These are phyloP conservation scores for Phrynocephalus vlangalii DNA, from an alignment of 2,797 vertebrate species.

Conservation along the genomic window DNA sequence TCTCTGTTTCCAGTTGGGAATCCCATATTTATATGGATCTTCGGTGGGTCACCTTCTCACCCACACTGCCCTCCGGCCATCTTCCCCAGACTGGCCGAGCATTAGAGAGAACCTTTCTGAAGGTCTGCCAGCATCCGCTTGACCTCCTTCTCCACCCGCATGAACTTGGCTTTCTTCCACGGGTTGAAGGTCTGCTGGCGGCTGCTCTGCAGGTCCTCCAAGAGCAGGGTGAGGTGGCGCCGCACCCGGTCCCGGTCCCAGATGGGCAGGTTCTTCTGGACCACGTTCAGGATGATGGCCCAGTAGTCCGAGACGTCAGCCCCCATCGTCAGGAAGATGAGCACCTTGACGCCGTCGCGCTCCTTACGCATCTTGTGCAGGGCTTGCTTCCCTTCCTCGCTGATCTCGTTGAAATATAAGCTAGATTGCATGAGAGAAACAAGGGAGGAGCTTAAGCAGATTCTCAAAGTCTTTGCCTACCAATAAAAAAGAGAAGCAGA, in stretches of 20 bases:
- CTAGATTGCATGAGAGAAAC: constrained; percentile 68
- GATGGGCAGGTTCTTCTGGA: constrained; percentile 85
- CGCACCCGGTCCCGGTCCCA: constrained; percentile 86
- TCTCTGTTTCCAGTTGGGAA: background rate
- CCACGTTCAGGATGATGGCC: constrained; percentile 88
- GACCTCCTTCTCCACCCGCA: constrained; percentile 87
- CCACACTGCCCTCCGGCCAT: too few relatives aligned
- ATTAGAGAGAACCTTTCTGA: constrained; percentile 74
- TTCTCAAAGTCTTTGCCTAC: background rate
- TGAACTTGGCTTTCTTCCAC: constrained; percentile 91
- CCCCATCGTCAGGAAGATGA: constrained; percentile 92
- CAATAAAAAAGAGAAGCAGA: background rate
- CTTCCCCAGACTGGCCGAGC: too few relatives aligned
- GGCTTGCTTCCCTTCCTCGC: constrained; percentile 85
- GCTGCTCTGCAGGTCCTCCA: constrained; percentile 91
- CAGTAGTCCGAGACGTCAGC: constrained; percentile 89
- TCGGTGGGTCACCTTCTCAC: too few relatives aligned
- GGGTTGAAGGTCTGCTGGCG: constrained; percentile 85
- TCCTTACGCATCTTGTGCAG: constrained; percentile 78
- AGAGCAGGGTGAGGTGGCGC: constrained; percentile 88
- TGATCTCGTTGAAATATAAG: constrained; percentile 94
- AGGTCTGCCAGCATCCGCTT: constrained; percentile 82
- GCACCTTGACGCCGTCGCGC: constrained; percentile 79
- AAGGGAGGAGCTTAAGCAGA: rapidly evolving
- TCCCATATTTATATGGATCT: background rate